Evolutionary conservation across 2,797 vertebrate species (phyloP), one percentile per base, ranked within the genome.

Genomic region (Gymnopithys bicolor): DNA sequence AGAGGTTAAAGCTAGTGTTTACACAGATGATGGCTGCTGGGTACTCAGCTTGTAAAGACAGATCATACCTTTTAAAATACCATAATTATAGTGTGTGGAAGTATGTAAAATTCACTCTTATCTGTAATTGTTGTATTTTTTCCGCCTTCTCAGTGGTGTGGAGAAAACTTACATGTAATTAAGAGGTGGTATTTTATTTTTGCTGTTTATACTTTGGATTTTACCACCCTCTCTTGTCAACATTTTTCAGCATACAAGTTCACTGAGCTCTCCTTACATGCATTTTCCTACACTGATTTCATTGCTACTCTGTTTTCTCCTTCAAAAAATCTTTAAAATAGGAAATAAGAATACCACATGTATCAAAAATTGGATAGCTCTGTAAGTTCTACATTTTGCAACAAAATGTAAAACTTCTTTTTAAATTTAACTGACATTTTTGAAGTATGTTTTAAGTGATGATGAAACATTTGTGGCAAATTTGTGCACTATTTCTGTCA

Each of bases 1-100:
- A 52, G 80, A 80, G 39, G 22, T 75, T 89, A 83, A 79, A 19
- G 9, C 5, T 33, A 41, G 9, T 71, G 10, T 68, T 95, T 90
- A 81, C 18, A 55, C 33, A 80, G 30, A 52, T 83, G 66, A 87
- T 70, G 39, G 58, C 19, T 86, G 41, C 10, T 76, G 52, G 73
- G 32, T 76, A 92, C 48, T 90, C 19, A 55, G 55, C 63, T 89
- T 80, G 51, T 67, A 80, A 89, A 93, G 52, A 80, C 15, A 88
- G 60, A 41, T 84, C 63, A 74, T 51, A 59, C 39, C 39, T 95
- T 90, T 90, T 43, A 88, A 93, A 94, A 75, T 64, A 69, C 28
- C 17, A 14, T 78, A 70, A 89, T 90, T 84, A 68, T 41, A 77
- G 43, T 30, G 13, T 66, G 21, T 52, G 45, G 52, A 92, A 85